phyloP scores from a whole-genome alignment of 2,113 vertebrate genomes.

The Callipepla californica region DNA sequence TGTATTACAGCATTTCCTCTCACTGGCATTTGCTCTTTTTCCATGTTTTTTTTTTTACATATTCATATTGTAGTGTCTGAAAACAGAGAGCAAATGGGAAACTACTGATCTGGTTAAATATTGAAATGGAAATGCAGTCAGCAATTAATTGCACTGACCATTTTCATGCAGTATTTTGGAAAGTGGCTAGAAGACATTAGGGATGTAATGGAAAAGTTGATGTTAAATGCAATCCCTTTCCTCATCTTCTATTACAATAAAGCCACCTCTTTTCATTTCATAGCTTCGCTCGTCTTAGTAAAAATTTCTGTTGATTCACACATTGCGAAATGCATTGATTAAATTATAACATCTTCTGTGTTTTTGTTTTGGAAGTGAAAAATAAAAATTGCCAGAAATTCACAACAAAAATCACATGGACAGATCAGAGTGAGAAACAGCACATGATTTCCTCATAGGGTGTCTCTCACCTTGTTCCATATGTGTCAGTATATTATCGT shows the following conservation, averaged over 20 bases:
- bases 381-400: neutral
- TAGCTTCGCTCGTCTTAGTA: neutral
- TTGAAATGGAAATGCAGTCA: neutral
- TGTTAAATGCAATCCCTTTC: neutral
- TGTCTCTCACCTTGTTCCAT: neutral
- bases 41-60: neutral
- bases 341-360: neutral
- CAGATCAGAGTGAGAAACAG: neutral
- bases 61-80: neutral
- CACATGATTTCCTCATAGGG: neutral
- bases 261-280: neutral
- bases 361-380: neutral
- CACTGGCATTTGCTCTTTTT: neutral
- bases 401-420: neutral
- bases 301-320: conserved; percentile 3
- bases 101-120: neutral
- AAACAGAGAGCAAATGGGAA: neutral
- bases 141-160: neutral
- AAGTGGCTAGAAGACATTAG: neutral
- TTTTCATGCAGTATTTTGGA: neutral
- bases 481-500: neutral
- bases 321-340: neutral
- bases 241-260: neutral
- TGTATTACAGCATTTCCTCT: neutral
- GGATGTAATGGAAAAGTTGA: neutral